Percentiles rank a stretch among this genome's conserved stretches.
These are phyloP conservation scores for Catagonus wagneri DNA, from an alignment of 2,113 vertebrate species.

Conservation along the genomic window DNA sequence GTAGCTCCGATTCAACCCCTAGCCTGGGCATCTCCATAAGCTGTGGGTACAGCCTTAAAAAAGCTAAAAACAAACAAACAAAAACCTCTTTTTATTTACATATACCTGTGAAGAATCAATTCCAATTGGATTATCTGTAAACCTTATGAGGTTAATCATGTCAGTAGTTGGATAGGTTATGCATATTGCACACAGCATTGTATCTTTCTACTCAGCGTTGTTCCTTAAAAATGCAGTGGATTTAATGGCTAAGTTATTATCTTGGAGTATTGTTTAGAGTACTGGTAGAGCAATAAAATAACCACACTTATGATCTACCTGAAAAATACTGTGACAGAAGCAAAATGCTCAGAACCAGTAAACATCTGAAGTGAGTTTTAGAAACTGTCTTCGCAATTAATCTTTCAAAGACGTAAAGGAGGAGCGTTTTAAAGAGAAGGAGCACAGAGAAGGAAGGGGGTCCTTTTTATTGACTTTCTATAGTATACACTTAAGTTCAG, in stretches of 20 bases:
- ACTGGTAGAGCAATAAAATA: not conserved
- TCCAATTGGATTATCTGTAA: not conserved
- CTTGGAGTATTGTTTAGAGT: not conserved
- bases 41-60: too few species aligned
- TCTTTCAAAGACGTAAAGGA: not conserved
- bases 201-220: not conserved
- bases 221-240: not conserved
- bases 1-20: too few species aligned
- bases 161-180: not conserved
- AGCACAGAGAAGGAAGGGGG: not conserved
- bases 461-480: not conserved
- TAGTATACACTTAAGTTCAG: not conserved
- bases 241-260: not conserved
- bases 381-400: not conserved
- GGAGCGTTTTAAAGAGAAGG: not conserved
- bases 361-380: not conserved
- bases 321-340: not conserved
- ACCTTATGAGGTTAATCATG: not conserved
- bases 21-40: too few species aligned
- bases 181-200: not conserved
- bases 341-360: not conserved
- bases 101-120: not conserved
- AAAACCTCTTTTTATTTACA: not conserved
- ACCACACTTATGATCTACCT: not conserved
- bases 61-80: too few species aligned